Percentiles rank a stretch among this genome's conserved stretches.
Evolutionary conservation across 2,797 vertebrate species (phyloP).

Genomic region (Mus spretus): DNA sequence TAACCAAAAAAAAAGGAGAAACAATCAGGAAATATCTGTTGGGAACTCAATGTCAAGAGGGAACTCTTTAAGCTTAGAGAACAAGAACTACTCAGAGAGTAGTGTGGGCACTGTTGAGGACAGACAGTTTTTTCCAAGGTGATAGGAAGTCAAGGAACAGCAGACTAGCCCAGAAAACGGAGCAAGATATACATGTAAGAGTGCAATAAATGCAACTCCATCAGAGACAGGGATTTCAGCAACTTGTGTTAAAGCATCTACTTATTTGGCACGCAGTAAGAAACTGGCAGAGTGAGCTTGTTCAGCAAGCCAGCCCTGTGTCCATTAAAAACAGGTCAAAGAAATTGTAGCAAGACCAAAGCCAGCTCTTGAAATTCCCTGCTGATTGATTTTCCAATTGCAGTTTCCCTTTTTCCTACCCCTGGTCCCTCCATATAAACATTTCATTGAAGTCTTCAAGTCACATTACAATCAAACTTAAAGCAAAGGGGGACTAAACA

Average conservation of each 20-base stretch:
- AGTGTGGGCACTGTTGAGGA: neutral
- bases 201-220: neutral
- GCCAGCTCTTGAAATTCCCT: conserved; percentile 63
- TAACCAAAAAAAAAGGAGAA: neutral
- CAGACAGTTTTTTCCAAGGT: neutral
- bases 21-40: neutral
- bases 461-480: conserved; percentile 89
- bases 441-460: conserved; percentile 90
- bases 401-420: conserved; percentile 77
- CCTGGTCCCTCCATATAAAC: conserved; percentile 84
- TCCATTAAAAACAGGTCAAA: conserved; percentile 78
- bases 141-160: fast-evolving
- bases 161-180: neutral
- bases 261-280: neutral
- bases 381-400: conserved; percentile 76
- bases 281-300: neutral
- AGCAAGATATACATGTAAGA: neutral
- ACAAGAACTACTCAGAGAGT: neutral
- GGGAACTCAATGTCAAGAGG: neutral
- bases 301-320: conserved; percentile 50
- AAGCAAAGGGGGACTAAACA: conserved; percentile 88
- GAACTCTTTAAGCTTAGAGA: neutral
- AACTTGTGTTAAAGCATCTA: neutral
- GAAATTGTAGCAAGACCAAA: conserved; percentile 65
- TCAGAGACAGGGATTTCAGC: neutral